Base-by-base conservation (phyloP, 2,113 vertebrate genomes). In the Austrofundulus limnaeus region DNA sequence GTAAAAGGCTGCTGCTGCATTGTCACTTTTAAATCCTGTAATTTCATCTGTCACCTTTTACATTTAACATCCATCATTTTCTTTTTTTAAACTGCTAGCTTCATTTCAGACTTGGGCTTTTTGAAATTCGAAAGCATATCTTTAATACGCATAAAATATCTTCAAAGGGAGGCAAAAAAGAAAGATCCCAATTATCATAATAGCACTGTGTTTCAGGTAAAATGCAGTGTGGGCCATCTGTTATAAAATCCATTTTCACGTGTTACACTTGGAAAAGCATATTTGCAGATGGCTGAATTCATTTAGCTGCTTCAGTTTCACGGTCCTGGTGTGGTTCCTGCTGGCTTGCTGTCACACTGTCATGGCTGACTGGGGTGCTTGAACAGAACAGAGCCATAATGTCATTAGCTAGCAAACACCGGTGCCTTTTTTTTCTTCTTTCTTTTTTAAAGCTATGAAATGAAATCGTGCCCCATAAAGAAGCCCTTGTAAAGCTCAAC, bases 101-200 rank as follows among this genome's bases (percentile, higher is more conserved):
- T 50, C 48, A 25, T 50, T 50, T 25, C 5, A 25, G 13, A 50
- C 23, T 25, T 17, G 13, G 5, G 14, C 20, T 12, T 24, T 57
- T 56, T 50, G 16, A 15, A 62, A 43, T 43, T 43, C 42, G n/a
- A 43, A 43, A n/a, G 42, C 16, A 43, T n/a, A 43, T 17, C 42
- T 48, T 50, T 14, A 49, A 24, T 43, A 16, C 2, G 25, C 34
- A 39, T 53, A 58, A 66, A 49, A 14, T 61, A 41, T 61, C 58
- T 58, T 24, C 17, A 42, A 69, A 50, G 7, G 2, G 31, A 10
- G 31, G 31, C 1, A 25, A 59, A 60, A 9, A 42, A 50, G 58
- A 41, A 37, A 19, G 31, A 38, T 20, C 2, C n/a, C 19, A 24
- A 49, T 49, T 49, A 24, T 19, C 43, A 46, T 46, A 46, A 46